Percentiles rank a stretch among this genome's conserved stretches.
These are phyloP conservation scores for Sanderia malayensis DNA, from an alignment of 30 jellyfish, hydroid and myxozoan species.

Conservation along the genomic window DNA sequence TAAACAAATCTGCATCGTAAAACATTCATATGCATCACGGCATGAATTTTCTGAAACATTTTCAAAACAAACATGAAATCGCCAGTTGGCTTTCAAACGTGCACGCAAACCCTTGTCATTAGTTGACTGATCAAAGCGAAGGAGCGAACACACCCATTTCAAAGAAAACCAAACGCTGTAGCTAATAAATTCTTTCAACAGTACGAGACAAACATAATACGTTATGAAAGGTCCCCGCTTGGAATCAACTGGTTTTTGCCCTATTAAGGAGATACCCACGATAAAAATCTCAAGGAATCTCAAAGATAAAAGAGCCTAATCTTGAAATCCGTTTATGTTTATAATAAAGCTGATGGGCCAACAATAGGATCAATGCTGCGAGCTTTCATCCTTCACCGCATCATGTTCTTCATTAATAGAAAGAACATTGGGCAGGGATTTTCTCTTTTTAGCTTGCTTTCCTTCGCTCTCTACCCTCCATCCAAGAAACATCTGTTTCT, in stretches of 20 bases:
- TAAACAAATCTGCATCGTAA: too few relatives aligned
- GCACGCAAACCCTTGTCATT: too few relatives aligned
- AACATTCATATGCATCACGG: too few relatives aligned
- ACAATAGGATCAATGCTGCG: neutral
- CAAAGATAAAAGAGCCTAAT: conserved; percentile 24
- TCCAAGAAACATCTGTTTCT: neutral
- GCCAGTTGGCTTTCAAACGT: too few relatives aligned
- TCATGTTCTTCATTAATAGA: too few relatives aligned
- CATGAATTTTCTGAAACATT: too few relatives aligned
- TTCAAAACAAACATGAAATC: too few relatives aligned
- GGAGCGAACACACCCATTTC: too few relatives aligned
- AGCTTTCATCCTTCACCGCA: neutral
- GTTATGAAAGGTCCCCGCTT: neutral
- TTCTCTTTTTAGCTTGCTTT: neutral
- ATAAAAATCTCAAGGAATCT: conserved; percentile 30
- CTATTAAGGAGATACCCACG: conserved; percentile 29
- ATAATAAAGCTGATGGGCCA: conserved; percentile 14
- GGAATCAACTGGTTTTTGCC: conserved; percentile 10
- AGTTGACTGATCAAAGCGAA: too few relatives aligned
- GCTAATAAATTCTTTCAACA: too few relatives aligned
- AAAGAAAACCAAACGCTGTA: neutral
- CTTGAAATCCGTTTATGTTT: conserved; percentile 57
- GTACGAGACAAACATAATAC: neutral
- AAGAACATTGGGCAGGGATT: neutral
- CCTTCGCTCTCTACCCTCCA: neutral